phyloP scores from a whole-genome alignment of 2,888 invertebrate genomes.

The Erpobdella octoculata region DNA sequence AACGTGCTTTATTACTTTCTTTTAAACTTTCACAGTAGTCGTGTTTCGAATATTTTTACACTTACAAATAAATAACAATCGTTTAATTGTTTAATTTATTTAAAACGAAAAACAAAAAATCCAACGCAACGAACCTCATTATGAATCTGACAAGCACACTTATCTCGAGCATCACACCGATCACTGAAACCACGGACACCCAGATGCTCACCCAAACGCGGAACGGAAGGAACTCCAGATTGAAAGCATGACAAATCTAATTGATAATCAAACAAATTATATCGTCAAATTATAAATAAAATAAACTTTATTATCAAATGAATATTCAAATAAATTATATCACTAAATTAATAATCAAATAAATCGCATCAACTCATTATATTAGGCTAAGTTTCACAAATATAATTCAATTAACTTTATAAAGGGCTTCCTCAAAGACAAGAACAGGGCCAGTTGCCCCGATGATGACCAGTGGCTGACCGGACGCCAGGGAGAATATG shows the following conservation, averaged over 20 bases:
- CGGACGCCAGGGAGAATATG: conserved; percentile 75
- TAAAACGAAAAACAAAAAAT: not conserved
- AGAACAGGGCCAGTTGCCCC: conserved; percentile 90
- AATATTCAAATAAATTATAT: not conserved
- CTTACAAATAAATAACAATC: not conserved
- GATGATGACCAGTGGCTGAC: conserved; percentile 88
- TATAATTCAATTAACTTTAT: too few species aligned
- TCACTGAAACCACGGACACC: conserved; percentile 74
- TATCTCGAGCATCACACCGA: conserved; percentile 79
- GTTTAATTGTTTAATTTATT: not conserved
- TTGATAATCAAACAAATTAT: too few species aligned
- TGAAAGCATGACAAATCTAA: conserved; percentile 71
- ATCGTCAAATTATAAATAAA: not conserved
- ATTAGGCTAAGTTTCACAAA: too few species aligned
- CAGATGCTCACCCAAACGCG: conserved; percentile 87
- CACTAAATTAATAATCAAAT: not conserved
- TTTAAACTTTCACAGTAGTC: not conserved
- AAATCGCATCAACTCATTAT: too few species aligned
- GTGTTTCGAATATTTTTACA: not conserved
- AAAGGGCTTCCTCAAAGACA: conserved; percentile 88
- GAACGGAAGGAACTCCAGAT: conserved; percentile 74
- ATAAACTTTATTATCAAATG: not conserved
- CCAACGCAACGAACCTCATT: conserved; percentile 57
- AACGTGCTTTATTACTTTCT: not conserved
- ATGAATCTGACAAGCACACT: conserved; percentile 83